phyloP scores from a whole-genome alignment of 2,888 invertebrate genomes.

The Brachyptera putata region DNA sequence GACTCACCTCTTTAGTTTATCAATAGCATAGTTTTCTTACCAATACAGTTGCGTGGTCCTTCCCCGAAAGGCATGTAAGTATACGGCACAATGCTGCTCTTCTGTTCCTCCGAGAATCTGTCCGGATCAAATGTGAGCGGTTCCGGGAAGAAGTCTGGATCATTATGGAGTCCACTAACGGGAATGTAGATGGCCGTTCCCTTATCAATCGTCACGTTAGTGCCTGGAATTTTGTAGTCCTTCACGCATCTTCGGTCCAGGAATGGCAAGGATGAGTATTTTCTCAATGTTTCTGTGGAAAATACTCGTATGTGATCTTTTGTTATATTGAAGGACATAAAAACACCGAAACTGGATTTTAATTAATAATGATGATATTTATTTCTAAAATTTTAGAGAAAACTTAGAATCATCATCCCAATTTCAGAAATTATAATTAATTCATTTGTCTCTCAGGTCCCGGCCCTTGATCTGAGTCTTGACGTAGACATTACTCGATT shows the following conservation, averaged over 20 bases:
- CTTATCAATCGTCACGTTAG: slow-evolving; percentile 34
- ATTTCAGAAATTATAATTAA: too few species aligned
- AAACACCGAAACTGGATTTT: too few species aligned
- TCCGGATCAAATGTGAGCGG: slow-evolving; percentile 35
- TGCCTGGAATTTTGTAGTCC: slow-evolving; percentile 34
- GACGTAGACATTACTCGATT: too few species aligned
- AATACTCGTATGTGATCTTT: too few species aligned
- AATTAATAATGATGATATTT: too few species aligned
- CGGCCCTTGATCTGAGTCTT: too few species aligned
- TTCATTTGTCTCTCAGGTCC: too few species aligned
- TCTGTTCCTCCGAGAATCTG: slow-evolving; percentile 25
- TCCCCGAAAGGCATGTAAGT: slow-evolving; percentile 21
- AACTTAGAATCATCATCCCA: too few species aligned
- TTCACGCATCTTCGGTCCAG: slow-evolving; percentile 9
- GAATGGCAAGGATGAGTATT: slow-evolving; percentile 14
- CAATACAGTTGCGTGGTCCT: slow-evolving; percentile 20
- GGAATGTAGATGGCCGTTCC: slow-evolving; percentile 32
- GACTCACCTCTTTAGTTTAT: too few species aligned
- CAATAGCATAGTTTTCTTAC: too few species aligned
- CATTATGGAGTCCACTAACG: slow-evolving; percentile 16
- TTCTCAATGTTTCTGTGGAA: slow-evolving; percentile 14
- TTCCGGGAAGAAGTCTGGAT: slow-evolving; percentile 31
- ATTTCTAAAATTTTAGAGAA: too few species aligned
- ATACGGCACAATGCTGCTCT: neutral
- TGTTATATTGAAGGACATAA: too few species aligned